phyloP scores from a whole-genome alignment of 35 echinoderm and acorn worm species.

The Lytechinus pictus region DNA sequence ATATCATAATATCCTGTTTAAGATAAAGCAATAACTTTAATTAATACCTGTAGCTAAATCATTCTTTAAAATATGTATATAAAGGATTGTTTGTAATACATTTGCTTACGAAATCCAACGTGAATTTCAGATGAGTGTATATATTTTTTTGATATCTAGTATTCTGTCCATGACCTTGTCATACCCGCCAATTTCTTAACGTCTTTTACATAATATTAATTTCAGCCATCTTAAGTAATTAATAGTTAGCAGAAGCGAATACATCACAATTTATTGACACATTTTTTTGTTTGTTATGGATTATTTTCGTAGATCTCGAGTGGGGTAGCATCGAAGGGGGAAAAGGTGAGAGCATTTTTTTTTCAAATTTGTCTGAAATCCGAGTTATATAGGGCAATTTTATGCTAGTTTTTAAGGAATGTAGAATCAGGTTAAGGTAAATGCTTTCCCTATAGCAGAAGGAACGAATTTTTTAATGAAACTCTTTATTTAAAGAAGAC shows the following conservation, averaged over 20 bases:
- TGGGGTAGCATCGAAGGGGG: neutral
- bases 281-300: conserved; percentile 13
- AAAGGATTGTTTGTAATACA: no score
- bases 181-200: no score
- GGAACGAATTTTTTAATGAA: no score
- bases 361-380: neutral
- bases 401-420: neutral
- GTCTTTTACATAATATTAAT: neutral
- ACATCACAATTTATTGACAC: conserved; percentile 2
- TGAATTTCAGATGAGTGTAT: no score
- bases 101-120: no score
- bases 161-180: no score
- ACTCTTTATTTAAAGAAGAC: no score
- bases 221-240: neutral
- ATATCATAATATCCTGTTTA: no score
- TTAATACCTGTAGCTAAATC: no score
- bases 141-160: no score
- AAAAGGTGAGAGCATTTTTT: neutral
- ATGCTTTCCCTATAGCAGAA: neutral
- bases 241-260: neutral
- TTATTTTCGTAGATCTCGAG: neutral
- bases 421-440: neutral
- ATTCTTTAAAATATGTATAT: no score
- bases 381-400: neutral
- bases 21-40: no score